These are phyloP conservation scores for Tiliqua scincoides DNA, from an alignment of 2,113 vertebrate genomes.

Conservation along the genomic window DNA sequence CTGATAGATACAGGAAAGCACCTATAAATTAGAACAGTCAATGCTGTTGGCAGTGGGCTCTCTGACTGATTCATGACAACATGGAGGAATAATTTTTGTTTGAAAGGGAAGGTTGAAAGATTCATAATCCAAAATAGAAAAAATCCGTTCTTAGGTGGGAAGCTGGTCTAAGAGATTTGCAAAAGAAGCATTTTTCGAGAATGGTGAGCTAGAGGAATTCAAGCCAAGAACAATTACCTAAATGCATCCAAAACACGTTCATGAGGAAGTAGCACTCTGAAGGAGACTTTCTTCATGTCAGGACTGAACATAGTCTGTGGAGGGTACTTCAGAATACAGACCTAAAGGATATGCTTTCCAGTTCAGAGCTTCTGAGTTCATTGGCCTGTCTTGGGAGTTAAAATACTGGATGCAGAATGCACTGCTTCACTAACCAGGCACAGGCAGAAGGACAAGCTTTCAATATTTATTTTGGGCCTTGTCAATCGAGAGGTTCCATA, in stretches of 20 bases:
- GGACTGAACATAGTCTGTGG: neutral
- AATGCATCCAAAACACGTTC: neutral
- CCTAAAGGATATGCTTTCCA: neutral
- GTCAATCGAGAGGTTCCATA: too few relatives aligned
- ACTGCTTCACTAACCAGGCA: neutral
- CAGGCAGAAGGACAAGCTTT: neutral
- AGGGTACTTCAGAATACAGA: neutral
- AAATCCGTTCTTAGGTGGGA: constrained; percentile 64
- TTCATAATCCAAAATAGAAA: constrained; percentile 70
- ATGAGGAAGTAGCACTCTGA: neutral
- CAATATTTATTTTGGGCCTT: neutral
- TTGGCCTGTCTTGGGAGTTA: neutral
- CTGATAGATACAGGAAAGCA: constrained; percentile 56
- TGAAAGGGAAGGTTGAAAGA: constrained; percentile 63
- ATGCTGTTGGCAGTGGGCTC: constrained; percentile 57
- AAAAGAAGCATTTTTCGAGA: constrained; percentile 41
- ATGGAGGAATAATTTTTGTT: constrained; percentile 69
- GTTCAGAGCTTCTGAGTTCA: neutral
- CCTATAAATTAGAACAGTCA: constrained; percentile 69
- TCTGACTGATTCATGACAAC: constrained; percentile 70
- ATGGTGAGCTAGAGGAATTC: neutral
- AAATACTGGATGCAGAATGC: neutral
- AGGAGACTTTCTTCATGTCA: neutral
- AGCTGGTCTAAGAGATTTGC: constrained; percentile 43
- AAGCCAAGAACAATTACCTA: neutral